Base-by-base conservation (phyloP, 2,888 invertebrate species). In the Spatulosminthurus flaviceps region DNA sequence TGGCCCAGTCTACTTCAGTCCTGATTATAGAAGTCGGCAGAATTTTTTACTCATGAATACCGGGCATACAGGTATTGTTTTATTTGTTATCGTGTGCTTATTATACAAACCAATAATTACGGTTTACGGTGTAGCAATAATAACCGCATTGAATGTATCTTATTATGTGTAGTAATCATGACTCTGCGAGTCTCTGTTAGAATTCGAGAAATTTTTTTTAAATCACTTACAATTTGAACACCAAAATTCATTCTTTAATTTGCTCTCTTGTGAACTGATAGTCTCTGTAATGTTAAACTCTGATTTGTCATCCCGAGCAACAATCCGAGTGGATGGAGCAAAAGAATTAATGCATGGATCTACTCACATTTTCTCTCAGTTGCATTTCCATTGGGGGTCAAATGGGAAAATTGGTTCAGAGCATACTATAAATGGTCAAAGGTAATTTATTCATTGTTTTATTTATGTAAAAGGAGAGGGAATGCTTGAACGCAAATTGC, bases 321-420 rank as follows among this genome's bases (percentile, higher is more conserved):
- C 78, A 28, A 79, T 79, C 41, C 24, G 28, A 13, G 21, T 79
- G 5, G 78, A 73, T 28, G 78, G 78, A 2, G 34, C 73, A 16
- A 66, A 79, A 29, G 72, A 79, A 28, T 28, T 79, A 13, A 79
- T 79, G 78, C 28, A 43, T 19, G 73, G 73, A 64, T 88, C 89
- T 41, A 86, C 87, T 0, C 94, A 91, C 86, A 86, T 90, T 0
- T 88, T 94, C 74, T 92, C 92, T 79, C 93, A 94, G 87, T 88
- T 94, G 73, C 94, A 95, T 86, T 93, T 95, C 87, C 95, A 95
- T 87, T 95, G 94, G 94, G 88, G 88, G 0, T 85, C 86, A 66
- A 84, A 86, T 41, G 86, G 86, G 61, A 85, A 86, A 64, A 84
- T 86, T 11, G 91, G 92, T 72, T 93, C 95, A 0, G 95, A 95